Percentiles rank a stretch among this genome's conserved stretches.
These are phyloP conservation scores for Cataglyphis rosenhaueri DNA, from an alignment of 2,888 invertebrate species.

Conservation along the genomic window DNA sequence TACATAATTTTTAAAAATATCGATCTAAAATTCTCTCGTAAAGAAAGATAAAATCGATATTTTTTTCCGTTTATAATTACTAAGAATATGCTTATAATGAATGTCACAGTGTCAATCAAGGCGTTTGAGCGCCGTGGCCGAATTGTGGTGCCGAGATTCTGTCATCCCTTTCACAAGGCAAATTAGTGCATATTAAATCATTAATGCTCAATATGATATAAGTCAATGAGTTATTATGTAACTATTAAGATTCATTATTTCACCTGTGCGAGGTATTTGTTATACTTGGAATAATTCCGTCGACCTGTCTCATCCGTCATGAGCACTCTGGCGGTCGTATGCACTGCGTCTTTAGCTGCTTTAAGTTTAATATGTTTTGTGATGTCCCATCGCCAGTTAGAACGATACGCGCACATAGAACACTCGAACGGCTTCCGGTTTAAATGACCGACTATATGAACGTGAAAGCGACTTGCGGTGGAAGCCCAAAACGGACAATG, in stretches of 20 bases:
- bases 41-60: conserved; percentile 10
- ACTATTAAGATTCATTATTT: conserved; percentile 69
- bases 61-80: conserved; percentile 50
- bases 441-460: conserved; percentile 96
- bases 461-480: conserved; percentile 96
- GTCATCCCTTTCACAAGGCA: conserved; percentile 12
- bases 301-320: conserved; percentile 97
- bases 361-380: conserved; percentile 97
- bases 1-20: conserved; percentile 12
- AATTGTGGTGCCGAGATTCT: conserved; percentile 42
- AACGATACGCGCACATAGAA: conserved; percentile 96
- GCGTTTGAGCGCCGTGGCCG: conserved; percentile 68
- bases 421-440: conserved; percentile 98
- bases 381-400: conserved; percentile 99
- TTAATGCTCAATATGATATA: conserved; percentile 3
- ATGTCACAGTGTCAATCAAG: conserved; percentile 67
- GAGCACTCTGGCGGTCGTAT: conserved; percentile 92
- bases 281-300: conserved; percentile 96
- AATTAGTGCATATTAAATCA: conserved; percentile 4
- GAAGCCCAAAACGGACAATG: conserved; percentile 97
- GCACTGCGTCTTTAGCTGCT: conserved; percentile 93
- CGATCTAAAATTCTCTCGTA: neutral
- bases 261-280: conserved; percentile 93
- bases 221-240: conserved; percentile 54
- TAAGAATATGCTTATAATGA: conserved; percentile 72